phyloP scores from a whole-genome alignment of 2,113 vertebrate genomes.

The Brachypodius melanocephalos region DNA sequence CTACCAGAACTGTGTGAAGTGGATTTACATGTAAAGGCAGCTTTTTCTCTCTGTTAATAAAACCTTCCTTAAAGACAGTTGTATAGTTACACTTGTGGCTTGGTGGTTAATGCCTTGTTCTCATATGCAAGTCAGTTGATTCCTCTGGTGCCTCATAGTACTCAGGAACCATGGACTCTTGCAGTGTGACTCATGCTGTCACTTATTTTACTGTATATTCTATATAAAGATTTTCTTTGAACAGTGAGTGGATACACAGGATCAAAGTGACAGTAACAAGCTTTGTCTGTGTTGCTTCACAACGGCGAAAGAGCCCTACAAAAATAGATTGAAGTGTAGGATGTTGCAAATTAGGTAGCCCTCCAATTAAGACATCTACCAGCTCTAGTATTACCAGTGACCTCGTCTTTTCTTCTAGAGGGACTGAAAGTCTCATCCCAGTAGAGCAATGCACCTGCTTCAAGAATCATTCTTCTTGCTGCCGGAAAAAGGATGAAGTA shows the following conservation, averaged over 20 bases:
- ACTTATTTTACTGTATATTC: background rate
- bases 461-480: background rate
- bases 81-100: conserved; percentile 36
- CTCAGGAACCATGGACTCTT: background rate
- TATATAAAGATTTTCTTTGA: conserved; percentile 33
- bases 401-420: background rate
- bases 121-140: conserved; percentile 55
- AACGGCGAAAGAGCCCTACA: background rate
- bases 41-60: conserved; percentile 36
- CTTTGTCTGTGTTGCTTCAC: background rate
- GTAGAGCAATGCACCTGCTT: background rate
- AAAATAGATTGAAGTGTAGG: background rate
- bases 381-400: background rate
- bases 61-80: conserved; percentile 19
- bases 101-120: conserved; percentile 45
- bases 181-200: background rate
- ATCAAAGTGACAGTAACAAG: conserved; percentile 14
- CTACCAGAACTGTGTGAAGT: background rate
- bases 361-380: background rate
- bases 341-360: background rate
- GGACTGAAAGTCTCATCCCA: background rate
- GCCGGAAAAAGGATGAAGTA: background rate
- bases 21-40: background rate
- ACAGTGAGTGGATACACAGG: background rate
- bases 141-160: background rate